These are phyloP conservation scores for Bathybates hornii DNA, from an alignment of 2,113 vertebrate genomes.

Conservation along the genomic window DNA sequence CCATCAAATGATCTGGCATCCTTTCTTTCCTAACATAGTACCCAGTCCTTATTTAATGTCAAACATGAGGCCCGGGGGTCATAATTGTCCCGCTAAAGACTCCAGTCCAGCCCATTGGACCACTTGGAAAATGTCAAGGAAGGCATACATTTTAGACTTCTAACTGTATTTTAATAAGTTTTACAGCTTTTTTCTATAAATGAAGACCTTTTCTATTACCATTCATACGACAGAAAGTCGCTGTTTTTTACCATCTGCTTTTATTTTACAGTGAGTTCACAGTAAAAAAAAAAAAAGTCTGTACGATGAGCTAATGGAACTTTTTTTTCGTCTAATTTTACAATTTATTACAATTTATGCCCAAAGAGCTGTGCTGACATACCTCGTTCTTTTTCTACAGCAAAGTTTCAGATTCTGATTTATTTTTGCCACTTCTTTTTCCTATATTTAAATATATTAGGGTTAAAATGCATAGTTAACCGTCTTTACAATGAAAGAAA, in stretches of 20 bases:
- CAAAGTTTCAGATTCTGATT: background rate
- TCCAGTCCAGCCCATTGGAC: background rate
- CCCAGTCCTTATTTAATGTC: background rate
- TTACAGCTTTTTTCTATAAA: background rate
- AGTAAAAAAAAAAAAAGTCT: background rate
- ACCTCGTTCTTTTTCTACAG: background rate
- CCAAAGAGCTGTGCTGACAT: background rate
- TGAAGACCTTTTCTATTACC: background rate
- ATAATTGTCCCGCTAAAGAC: background rate
- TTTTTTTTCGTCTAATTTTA: background rate
- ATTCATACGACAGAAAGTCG: accelerated
- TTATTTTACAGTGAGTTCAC: background rate
- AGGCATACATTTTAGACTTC: background rate
- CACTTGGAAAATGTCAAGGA: background rate
- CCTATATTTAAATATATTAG: background rate
- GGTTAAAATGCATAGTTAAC: background rate
- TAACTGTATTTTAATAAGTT: background rate
- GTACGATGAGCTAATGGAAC: background rate
- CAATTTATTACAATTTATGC: background rate
- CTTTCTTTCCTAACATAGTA: background rate
- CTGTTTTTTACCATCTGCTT: background rate
- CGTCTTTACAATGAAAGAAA: background rate
- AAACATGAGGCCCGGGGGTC: background rate
- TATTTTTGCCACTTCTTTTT: accelerated
- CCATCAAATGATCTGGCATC: background rate